Base-by-base conservation (phyloP, 2,888 invertebrate genomes). In the Pardosa pseudoannulata region DNA sequence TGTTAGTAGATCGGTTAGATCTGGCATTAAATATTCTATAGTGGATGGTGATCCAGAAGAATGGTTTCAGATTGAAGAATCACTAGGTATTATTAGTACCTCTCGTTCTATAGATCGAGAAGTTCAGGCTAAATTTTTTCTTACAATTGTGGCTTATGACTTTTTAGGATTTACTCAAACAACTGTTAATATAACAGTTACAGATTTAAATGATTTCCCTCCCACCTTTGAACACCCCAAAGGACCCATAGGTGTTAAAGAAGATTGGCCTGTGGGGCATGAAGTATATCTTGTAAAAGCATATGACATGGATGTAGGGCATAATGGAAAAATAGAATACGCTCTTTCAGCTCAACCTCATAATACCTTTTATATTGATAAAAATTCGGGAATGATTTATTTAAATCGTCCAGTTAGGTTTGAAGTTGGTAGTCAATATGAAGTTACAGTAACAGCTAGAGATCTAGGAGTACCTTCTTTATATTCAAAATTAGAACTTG, bases 211-310 rank as follows among this genome's bases (percentile, higher is more conserved):
- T 92, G 98, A 98, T 91, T 97, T 98, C 91, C 94, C 95, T 79
- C 98, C 98, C 2, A 93, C 94, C 88, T 97, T 97, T 91, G 70
- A 71, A 56, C 41, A 74, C 41, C 75, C 83, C 5, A 79, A 82
- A 11, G 79, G 89, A 32, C 90, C 96, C 91, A 94, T 96, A 67
- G 93, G 93, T 88, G 93, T 98, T 82, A 94, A 94, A 19, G 98
- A 98, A 93, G 96, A 97, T 91, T 95, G 96, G 89, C 97, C 98
- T 27, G 96, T 98, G 41, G 98, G 98, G 0, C 96, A 97, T 92
- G 97, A 98, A 92, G 95, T 98, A 39, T 97, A 96, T 92, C 93
- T 97, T 89, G 96, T 97, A 0, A 93, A 95, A 90, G 98, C 98
- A 0, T 93, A 94, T 79, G 98, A 98, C 92, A 93, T 94, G 73